A percentile compares a stretch with the other conserved stretches of the same genome.
Conservation (phyloP, 2,888 invertebrate genomes). For the Helobdella robusta region DNA sequence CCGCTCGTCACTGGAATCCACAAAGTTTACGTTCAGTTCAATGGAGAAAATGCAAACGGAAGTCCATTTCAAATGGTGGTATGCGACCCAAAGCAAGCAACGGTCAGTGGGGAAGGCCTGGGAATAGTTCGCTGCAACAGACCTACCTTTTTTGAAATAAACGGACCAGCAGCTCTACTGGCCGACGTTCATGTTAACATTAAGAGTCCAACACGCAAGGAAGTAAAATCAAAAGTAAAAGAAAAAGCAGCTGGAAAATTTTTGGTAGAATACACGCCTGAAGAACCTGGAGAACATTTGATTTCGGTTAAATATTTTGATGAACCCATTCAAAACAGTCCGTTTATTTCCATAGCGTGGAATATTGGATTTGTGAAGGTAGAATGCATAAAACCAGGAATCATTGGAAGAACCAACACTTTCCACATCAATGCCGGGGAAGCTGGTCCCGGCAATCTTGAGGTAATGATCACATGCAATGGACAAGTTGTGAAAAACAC, state of each 20-base stretch:
- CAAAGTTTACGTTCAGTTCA: conserved; percentile 24
- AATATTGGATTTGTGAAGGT: conserved; percentile 54
- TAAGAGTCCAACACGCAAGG: conserved; percentile 18
- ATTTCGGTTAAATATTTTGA: conserved; percentile 48
- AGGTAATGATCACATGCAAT: conserved; percentile 91
- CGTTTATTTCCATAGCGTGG: conserved; percentile 84
- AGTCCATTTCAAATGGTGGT: conserved; percentile 28
- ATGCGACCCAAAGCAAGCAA: conserved; percentile 22
- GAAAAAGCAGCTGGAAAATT: conserved; percentile 22
- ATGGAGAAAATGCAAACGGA: conserved; percentile 18
- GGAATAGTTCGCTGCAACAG: conserved; percentile 25
- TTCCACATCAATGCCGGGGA: conserved; percentile 73
- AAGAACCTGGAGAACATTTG: conserved; percentile 40
- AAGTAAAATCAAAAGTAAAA: conserved; percentile 21
- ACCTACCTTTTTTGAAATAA: conserved; percentile 25
- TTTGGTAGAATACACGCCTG: conserved; percentile 27
- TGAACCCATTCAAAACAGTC: conserved; percentile 72
- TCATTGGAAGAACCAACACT: conserved; percentile 28
- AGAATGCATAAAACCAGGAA: conserved; percentile 40
- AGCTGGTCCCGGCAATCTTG: conserved; percentile 90
- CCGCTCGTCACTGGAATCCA: conserved; percentile 23
- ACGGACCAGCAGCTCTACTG: conserved; percentile 22
- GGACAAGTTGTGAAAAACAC: conserved; percentile 87
- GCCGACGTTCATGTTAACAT: conserved; percentile 26
- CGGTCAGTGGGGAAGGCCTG: conserved; percentile 28